Evolutionary conservation across 2,888 invertebrate genomes (phyloP).

Genomic region (Bugula neritina): DNA sequence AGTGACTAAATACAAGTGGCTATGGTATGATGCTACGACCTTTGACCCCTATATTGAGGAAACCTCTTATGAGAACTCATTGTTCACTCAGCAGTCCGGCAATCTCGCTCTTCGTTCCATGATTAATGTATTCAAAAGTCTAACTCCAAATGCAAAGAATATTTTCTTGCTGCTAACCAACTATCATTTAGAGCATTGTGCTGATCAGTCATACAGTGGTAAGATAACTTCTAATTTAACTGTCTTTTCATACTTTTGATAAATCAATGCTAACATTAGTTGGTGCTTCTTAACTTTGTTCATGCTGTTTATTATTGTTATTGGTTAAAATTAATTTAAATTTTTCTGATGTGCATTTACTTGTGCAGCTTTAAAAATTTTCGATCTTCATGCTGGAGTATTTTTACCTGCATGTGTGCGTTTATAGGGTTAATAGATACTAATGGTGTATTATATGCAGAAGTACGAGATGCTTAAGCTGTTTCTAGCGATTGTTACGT

Average conservation of each 20-base stretch:
- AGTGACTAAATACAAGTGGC: conserved; percentile 76
- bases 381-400: no score
- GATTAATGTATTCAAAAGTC: conserved; percentile 79
- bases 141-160: conserved; percentile 72
- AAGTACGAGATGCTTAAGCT: no score
- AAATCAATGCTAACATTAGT: no score
- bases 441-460: no score
- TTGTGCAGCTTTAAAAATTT: no score
- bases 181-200: conserved; percentile 71
- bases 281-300: not conserved
- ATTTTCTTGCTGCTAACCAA: conserved; percentile 72
- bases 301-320: not conserved
- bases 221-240: no score
- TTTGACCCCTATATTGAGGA: conserved; percentile 76
- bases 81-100: conserved; percentile 69
- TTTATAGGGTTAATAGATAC: no score
- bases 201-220: conserved; percentile 71
- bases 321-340: no score
- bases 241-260: no score
- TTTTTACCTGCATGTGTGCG: no score
- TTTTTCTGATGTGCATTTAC: no score
- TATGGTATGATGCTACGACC: conserved; percentile 85
- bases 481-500: no score
- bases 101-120: conserved; percentile 69
- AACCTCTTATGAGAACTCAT: conserved; percentile 63